These are phyloP conservation scores for Drosophila nannoptera DNA, from an alignment of 1,140 invertebrate genomes.

Conservation along the genomic window DNA sequence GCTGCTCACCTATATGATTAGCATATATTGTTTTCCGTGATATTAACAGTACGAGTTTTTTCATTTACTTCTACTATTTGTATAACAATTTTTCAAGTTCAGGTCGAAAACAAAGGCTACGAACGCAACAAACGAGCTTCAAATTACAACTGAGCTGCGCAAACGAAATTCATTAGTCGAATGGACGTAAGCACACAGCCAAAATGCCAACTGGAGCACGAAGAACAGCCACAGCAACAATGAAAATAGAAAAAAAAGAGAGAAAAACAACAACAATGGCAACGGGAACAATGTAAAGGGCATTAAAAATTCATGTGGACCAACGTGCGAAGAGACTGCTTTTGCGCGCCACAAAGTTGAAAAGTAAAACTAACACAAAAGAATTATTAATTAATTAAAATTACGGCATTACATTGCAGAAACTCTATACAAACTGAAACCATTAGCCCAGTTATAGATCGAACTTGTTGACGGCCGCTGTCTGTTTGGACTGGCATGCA, in stretches of 20 bases:
- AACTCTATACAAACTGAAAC: not conserved
- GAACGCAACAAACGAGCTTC: slow-evolving; percentile 75
- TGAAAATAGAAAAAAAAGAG: slow-evolving; percentile 26
- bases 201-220: slow-evolving; percentile 68
- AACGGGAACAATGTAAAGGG: slow-evolving; percentile 29
- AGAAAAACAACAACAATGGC: slow-evolving; percentile 13
- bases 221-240: slow-evolving; percentile 21
- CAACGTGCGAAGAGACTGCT: slow-evolving; percentile 41
- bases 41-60: not conserved
- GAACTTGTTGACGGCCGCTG: not conserved
- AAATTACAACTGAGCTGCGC: slow-evolving; percentile 70
- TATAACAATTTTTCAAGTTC: slow-evolving; percentile 63
- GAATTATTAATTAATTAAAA: slow-evolving; percentile 62
- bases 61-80: not conserved
- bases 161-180: slow-evolving; percentile 64
- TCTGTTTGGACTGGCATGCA: not conserved
- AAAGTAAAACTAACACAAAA: slow-evolving; percentile 8
- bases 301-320: slow-evolving; percentile 63
- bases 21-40: not conserved
- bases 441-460: not conserved
- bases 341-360: slow-evolving; percentile 19
- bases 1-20: slow-evolving; percentile 41
- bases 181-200: slow-evolving; percentile 34
- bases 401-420: not conserved
- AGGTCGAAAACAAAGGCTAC: slow-evolving; percentile 52